phyloP scores from a whole-genome alignment of 2,113 vertebrate genomes.

The Dipodomys ordii region DNA sequence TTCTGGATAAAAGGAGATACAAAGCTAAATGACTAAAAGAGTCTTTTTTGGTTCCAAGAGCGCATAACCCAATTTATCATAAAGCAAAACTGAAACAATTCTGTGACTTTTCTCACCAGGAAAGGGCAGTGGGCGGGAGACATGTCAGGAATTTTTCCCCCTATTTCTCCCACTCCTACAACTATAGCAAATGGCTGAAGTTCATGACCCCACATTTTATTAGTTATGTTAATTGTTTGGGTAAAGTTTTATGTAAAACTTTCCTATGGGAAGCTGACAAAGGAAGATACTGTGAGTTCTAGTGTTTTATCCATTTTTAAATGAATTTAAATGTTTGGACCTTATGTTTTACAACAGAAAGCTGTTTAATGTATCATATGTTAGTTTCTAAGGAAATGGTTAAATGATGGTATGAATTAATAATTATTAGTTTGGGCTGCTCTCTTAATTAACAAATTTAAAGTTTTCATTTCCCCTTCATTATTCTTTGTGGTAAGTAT shows the following conservation, averaged over 20 bases:
- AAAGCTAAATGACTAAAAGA: conserved; percentile 19
- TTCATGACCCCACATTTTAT: conserved; percentile 65
- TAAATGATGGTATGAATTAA: conserved; percentile 81
- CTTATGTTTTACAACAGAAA: conserved; percentile 43
- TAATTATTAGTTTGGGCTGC: conserved; percentile 37
- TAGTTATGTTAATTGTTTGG: conserved; percentile 65
- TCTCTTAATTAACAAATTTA: conserved; percentile 51
- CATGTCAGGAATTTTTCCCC: conserved; percentile 79
- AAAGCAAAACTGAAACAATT: conserved; percentile 59
- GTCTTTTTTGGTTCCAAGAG: not conserved
- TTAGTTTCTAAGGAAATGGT: conserved; percentile 79
- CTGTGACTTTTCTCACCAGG: conserved; percentile 74
- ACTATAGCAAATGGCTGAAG: conserved; percentile 64
- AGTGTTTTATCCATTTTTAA: conserved; percentile 73
- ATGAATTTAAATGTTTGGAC: conserved; percentile 61
- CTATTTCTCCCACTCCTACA: conserved; percentile 75
- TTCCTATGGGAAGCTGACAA: conserved; percentile 68
- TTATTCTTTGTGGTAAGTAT: conserved; percentile 14
- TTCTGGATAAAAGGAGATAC: conserved; percentile 18
- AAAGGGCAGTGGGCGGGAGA: conserved; percentile 79
- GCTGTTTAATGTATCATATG: conserved; percentile 47
- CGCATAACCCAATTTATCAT: conserved; percentile 31
- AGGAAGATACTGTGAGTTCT: conserved; percentile 73
- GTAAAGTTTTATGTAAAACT: conserved; percentile 67
- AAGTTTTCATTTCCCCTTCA: not conserved